These are phyloP conservation scores for Chitala chitala DNA, from an alignment of 2,113 vertebrate genomes.

Conservation along the genomic window DNA sequence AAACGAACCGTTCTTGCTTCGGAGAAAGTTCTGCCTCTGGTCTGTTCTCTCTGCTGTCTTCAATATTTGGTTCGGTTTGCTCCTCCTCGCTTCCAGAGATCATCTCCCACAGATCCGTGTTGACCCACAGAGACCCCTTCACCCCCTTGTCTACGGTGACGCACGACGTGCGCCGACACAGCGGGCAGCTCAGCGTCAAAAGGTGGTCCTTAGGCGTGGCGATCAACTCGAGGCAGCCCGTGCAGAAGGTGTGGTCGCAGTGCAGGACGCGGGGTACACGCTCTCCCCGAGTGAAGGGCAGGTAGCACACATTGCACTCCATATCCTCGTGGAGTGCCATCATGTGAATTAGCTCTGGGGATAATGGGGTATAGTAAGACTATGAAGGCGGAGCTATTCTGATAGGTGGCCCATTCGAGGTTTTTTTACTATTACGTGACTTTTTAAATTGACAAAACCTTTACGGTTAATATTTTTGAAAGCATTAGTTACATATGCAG, in stretches of 20 bases:
- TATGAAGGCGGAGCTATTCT: too few relatives aligned
- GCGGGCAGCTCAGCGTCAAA: constrained; percentile 55
- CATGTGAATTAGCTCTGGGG: not conserved
- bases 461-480: too few relatives aligned
- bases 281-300: constrained; percentile 49
- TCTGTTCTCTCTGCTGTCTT: constrained; percentile 33
- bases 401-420: too few relatives aligned
- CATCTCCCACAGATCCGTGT: constrained; percentile 56
- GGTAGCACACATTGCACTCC: constrained; percentile 61
- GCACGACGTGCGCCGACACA: constrained; percentile 61
- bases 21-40: constrained; percentile 20
- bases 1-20: constrained; percentile 48
- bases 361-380: not conserved
- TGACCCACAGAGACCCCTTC: constrained; percentile 57
- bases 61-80: not conserved
- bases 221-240: constrained; percentile 55
- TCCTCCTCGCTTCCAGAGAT: constrained; percentile 42
- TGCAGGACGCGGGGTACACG: constrained; percentile 59
- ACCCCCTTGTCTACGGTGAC: constrained; percentile 47
- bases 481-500: too few relatives aligned
- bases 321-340: constrained; percentile 61
- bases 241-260: constrained; percentile 66
- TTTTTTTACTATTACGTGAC: too few relatives aligned
- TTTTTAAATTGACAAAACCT: not conserved
- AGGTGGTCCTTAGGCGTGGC: constrained; percentile 36